Percentiles rank a stretch among this genome's conserved stretches.
These are phyloP conservation scores for Eulacestoma nigropectus DNA, from an alignment of 2,113 vertebrate species.

Conservation along the genomic window DNA sequence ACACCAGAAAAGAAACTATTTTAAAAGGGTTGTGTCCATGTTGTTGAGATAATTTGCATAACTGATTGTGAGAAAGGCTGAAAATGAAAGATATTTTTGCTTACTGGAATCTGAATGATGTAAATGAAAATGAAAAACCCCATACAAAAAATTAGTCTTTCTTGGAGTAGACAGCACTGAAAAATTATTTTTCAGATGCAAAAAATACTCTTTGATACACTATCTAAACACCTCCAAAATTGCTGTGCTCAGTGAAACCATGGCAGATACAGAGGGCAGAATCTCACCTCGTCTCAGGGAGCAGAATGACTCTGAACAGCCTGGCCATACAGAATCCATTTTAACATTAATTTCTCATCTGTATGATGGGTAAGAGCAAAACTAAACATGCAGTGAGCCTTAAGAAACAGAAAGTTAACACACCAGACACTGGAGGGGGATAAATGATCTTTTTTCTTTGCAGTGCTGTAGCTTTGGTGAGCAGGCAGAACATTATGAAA, in stretches of 20 bases:
- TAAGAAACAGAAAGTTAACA: background rate
- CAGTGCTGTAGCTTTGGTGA: background rate
- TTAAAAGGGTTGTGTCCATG: background rate
- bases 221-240: background rate
- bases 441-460: background rate
- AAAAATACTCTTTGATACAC: background rate
- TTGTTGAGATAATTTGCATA: background rate
- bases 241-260: background rate
- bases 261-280: background rate
- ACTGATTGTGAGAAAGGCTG: background rate
- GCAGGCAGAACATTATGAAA: background rate
- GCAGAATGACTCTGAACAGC: background rate
- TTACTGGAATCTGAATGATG: background rate
- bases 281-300: background rate
- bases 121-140: background rate
- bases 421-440: background rate
- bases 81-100: background rate
- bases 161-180: background rate
- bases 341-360: background rate
- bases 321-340: background rate
- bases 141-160: background rate
- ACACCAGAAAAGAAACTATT: background rate
- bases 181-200: background rate
- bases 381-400: background rate
- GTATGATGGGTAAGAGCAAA: background rate